Base-by-base conservation (phyloP, 2,113 vertebrate species). In the Talpa occidentalis region DNA sequence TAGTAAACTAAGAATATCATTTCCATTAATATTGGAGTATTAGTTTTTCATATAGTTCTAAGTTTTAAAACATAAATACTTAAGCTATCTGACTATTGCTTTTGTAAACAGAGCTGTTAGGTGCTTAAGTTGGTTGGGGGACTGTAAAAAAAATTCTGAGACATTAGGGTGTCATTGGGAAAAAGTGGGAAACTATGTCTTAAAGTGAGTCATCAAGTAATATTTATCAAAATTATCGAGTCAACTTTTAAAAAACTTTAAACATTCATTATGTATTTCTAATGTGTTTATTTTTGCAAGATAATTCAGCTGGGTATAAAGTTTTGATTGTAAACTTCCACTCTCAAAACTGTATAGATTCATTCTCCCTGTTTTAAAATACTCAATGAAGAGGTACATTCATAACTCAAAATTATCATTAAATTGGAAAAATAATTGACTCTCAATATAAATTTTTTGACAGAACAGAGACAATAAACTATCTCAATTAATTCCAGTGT, bases 301-400 rank as follows among this genome's bases (percentile, higher is more conserved):
- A 84, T 67, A 84, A 69, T 72, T 92, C 15, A 93, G 42, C 40
- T 93, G 44, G n/a, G 12, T 86, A 72, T 93, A 90, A 86, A 89
- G 60, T 44, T 86, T 90, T 37, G 10, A 26, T 47, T 81, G 2
- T 44, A 35, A 78, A 88, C 0, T 28, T 66, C 52, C n/a, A 19
- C 8, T 91, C 14, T 70, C 17, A 74, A 78, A 88, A 54, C 14
- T 66, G 1, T n/a, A 17, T 47, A 59, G 10, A 70, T 73, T 82
- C 0, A 22, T 72, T 95, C 88, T 26, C 0, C 30, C 5, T 89
- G 14, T 78, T 83, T 88, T 54, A 22, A 59, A 74, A 66, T 6
- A 60, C 30, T 56, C n/a, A 85, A 28, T 40, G 10, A 90, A 47
- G 26, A 37, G 4, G 1, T 73, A 0, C 1, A 70, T 52, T 89